Evolutionary conservation across 1,140 invertebrate species (phyloP), one percentile per base, ranked within the genome.

Genomic region (Hydropsyche tenuis): DNA sequence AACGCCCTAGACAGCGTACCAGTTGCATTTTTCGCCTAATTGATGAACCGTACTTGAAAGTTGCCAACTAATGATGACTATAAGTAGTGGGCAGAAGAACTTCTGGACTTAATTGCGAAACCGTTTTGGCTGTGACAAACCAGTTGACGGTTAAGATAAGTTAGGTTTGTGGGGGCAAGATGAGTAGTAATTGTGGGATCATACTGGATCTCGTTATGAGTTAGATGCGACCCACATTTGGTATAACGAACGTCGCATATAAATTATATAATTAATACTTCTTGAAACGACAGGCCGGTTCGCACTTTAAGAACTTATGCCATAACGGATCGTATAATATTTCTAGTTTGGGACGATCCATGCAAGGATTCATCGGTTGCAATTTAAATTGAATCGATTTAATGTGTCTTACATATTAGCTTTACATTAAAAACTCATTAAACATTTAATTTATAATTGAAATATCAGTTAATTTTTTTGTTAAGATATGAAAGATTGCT

Each of bases 31-130:
- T 37, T 37, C 3, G 9, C 30, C 9, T 37, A 37, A 37, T 37
- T 37, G 30, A 37, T 9, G 30, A 3, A 37, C 30, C 30, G 30
- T 37, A n/a, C n/a, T n/a, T n/a, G n/a, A n/a, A n/a, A n/a, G 51
- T 11, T 53, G 51, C 11, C 56, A 20, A 12, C 25, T 60, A 60
- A 60, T 60, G 56, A 60, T 60, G 56, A 18, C 56, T 60, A 60
- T 60, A 60, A 60, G 1, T 23, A 22, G 20, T 23, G 11, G n/a
- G 1, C 51, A 53, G 48, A 53, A 5, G 48, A 53, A 53, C 20
- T 18, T 20, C n/a, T 20, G n/a, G 20, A 20, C 18, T 53, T 18
- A 46, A 46, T 46, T 43, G 42, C 42, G 14, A 53, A 53, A 7
- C 16, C 48, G 20, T 53, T 53, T 53, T 16, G 48, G 48, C 16